phyloP scores from a whole-genome alignment of 2,888 invertebrate genomes.

The Kuschelorhynchus macadamiae region DNA sequence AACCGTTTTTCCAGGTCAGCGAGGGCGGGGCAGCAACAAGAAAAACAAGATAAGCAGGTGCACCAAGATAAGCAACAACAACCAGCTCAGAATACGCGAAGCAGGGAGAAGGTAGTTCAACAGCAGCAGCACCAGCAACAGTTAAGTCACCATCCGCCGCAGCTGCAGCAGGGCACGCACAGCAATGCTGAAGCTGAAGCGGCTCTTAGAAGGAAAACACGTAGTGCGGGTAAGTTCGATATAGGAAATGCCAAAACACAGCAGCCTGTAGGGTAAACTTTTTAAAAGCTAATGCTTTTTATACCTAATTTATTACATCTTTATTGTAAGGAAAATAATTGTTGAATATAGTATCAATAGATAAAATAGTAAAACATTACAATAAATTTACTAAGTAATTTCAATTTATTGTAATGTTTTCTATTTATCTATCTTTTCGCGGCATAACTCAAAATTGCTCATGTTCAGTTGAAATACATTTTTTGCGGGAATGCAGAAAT shows the following conservation, averaged over 20 bases:
- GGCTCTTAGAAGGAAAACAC: constrained; percentile 73
- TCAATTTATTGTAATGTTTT: no score
- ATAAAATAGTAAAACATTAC: no score
- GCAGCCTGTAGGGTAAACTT: no score
- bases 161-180: constrained; percentile 16
- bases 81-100: constrained; percentile 47
- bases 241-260: neutral
- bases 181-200: constrained; percentile 61
- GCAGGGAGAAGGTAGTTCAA: constrained; percentile 43
- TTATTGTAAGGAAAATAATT: no score
- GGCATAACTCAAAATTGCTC: no score
- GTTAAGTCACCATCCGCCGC: constrained; percentile 10
- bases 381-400: no score
- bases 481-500: no score
- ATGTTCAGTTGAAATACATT: no score
- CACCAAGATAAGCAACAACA: constrained; percentile 40
- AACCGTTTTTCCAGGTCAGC: constrained; percentile 49
- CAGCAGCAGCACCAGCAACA: constrained; percentile 33
- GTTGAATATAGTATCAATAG: no score
- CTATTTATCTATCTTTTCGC: no score
- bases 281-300: no score
- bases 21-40: constrained; percentile 43
- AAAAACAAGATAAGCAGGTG: constrained; percentile 49
- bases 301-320: no score
- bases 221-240: constrained; percentile 76